A percentile compares a stretch with the other conserved stretches of the same genome.
Conservation (phyloP, 2,797 vertebrate species). For the Sebastes hopkinsi region DNA sequence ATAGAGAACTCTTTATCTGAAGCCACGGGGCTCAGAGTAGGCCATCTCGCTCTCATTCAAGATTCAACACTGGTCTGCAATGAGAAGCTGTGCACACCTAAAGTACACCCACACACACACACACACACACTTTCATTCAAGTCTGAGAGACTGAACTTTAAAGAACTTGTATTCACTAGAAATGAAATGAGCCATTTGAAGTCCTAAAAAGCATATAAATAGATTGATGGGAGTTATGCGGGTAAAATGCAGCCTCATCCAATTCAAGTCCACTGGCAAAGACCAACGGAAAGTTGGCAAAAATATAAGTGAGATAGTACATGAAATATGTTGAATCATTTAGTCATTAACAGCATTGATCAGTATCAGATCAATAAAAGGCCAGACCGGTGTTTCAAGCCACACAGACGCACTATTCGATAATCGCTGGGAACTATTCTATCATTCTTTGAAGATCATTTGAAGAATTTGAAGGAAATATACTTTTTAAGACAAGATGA, state of each 20-base stretch:
- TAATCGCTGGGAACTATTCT: too few species aligned
- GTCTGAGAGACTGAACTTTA: background rate
- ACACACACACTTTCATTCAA: too few species aligned
- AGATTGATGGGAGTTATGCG: background rate
- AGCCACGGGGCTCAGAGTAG: background rate
- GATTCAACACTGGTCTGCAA: background rate
- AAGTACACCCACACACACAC: background rate
- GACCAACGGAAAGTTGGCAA: background rate
- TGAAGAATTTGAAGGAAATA: background rate
- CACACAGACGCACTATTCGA: background rate
- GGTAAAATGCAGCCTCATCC: background rate
- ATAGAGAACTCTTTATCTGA: conserved; percentile 7
- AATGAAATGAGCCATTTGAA: conserved; percentile 22
- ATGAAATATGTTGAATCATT: background rate
- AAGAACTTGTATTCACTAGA: background rate
- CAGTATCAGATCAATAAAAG: conserved; percentile 16
- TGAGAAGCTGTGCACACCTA: background rate
- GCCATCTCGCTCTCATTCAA: conserved; percentile 3
- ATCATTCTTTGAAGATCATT: too few species aligned
- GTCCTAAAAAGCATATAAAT: conserved; percentile 4
- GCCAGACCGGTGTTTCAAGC: background rate
- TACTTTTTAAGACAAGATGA: background rate
- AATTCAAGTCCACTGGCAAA: background rate
- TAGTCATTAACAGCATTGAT: background rate
- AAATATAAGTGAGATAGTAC: background rate